phyloP scores from a whole-genome alignment of 2,888 invertebrate genomes.

The Campoletis raptor region DNA sequence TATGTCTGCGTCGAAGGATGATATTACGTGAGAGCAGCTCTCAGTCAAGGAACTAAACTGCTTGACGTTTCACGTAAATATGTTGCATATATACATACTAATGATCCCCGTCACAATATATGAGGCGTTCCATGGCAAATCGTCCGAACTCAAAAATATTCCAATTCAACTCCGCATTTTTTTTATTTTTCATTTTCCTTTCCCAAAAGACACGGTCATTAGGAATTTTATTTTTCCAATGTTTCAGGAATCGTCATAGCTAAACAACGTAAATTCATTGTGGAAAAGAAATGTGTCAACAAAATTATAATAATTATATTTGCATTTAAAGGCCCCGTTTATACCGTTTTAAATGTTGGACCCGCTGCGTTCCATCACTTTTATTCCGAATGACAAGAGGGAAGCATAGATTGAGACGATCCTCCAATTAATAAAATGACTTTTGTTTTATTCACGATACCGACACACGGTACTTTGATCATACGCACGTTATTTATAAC shows the following conservation, averaged over 20 bases:
- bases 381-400: neutral
- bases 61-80: constrained; percentile 27
- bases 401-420: neutral
- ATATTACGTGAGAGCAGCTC: constrained; percentile 15
- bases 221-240: no score
- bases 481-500: constrained; percentile 46
- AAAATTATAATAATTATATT: neutral
- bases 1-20: neutral
- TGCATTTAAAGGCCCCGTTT: neutral
- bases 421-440: constrained; percentile 55
- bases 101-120: neutral
- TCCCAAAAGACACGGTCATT: no score
- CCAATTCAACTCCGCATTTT: neutral
- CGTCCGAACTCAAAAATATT: no score
- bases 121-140: neutral
- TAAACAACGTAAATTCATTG: no score
- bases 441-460: constrained; percentile 53
- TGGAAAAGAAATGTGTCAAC: neutral
- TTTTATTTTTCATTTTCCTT: neutral
- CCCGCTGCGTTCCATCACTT: neutral
- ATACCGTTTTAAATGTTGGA: neutral
- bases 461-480: constrained; percentile 47
- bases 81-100: constrained; percentile 12
- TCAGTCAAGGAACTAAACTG: neutral
- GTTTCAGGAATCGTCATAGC: no score